Percentiles rank a stretch among this genome's conserved stretches.
phyloP scores from a whole-genome alignment of 1,140 invertebrate species.

The Dryas iulia region DNA sequence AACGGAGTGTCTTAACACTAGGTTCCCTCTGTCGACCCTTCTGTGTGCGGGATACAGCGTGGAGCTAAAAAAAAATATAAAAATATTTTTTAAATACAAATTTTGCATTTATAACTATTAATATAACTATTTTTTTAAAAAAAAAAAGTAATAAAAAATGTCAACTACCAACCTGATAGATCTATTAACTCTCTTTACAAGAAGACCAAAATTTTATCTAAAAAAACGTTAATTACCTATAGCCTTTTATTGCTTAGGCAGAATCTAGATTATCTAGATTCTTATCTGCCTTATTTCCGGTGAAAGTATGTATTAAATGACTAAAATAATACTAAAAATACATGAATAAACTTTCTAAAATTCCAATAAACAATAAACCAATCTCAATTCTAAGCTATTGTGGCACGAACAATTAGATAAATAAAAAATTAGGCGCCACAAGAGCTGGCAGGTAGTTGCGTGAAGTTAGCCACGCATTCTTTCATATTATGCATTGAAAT shows the following conservation, averaged over 20 bases:
- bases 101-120: too few species aligned
- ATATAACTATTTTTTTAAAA: too few species aligned
- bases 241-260: too few species aligned
- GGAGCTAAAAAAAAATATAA: background rate
- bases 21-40: background rate
- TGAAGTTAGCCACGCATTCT: constrained; percentile 42
- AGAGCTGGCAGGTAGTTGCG: constrained; percentile 35
- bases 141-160: too few species aligned
- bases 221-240: too few species aligned
- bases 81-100: too few species aligned
- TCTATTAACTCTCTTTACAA: too few species aligned
- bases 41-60: background rate
- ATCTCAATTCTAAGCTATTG: constrained; percentile 28
- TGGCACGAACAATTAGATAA: constrained; percentile 40
- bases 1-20: background rate
- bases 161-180: too few species aligned
- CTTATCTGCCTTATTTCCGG: background rate
- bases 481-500: background rate
- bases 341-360: constrained; percentile 17
- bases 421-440: constrained; percentile 21
- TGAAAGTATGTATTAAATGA: background rate
- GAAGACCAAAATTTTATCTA: too few species aligned
- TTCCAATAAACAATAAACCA: constrained; percentile 10
- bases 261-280: background rate
- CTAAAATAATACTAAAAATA: background rate